Conservation (phyloP, 2,888 invertebrate genomes). For the Eupithecia abbreviata region DNA sequence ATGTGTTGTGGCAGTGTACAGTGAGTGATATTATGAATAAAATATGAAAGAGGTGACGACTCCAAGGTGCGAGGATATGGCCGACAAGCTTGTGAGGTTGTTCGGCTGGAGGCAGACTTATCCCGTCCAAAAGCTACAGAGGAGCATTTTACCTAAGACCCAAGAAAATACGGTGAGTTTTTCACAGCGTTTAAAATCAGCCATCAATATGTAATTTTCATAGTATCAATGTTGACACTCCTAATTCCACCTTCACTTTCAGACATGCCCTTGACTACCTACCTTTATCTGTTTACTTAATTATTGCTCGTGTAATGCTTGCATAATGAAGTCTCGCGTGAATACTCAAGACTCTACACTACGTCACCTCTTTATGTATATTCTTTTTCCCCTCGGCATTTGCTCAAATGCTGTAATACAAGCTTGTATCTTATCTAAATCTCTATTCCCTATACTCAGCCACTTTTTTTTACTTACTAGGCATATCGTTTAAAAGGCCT, state of each 20-base stretch:
- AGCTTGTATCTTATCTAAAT: neutral
- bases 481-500: neutral
- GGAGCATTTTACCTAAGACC: conserved; percentile 80
- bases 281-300: conserved; percentile 30
- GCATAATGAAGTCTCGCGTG: conserved; percentile 1
- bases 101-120: conserved; percentile 93
- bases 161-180: conserved; percentile 63
- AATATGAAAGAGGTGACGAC: conserved; percentile 84
- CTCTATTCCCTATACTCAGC: neutral
- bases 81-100: conserved; percentile 89
- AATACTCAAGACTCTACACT: neutral
- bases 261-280: conserved; percentile 23
- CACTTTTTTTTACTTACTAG: neutral
- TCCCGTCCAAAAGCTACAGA: conserved; percentile 90
- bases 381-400: neutral
- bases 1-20: conserved; percentile 16
- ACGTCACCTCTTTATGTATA: neutral
- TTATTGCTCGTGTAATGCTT: conserved; percentile 13
- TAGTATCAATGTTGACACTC: conserved; percentile 8
- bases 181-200: neutral
- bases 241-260: conserved; percentile 10
- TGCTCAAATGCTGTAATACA: neutral
- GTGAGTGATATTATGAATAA: conserved; percentile 18
- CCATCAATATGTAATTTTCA: neutral
- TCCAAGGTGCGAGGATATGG: conserved; percentile 89